phyloP scores from a whole-genome alignment of 1,140 invertebrate genomes.

The Achroia grisella region DNA sequence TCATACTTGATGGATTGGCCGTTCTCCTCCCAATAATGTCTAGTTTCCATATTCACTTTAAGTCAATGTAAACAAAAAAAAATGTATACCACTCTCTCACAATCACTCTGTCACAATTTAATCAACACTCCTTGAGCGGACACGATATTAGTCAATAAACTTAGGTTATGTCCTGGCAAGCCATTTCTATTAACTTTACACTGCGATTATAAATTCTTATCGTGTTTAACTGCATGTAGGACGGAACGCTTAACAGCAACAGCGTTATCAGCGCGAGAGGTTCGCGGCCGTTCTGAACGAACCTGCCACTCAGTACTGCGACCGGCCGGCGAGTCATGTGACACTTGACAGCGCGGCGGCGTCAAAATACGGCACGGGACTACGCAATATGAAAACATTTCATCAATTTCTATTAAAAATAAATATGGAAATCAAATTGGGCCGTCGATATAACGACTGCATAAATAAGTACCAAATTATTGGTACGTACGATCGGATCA shows the following conservation, averaged over 20 bases:
- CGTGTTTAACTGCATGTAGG: conserved; percentile 26
- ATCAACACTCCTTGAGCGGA: conserved; percentile 2
- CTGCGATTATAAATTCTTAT: conserved; percentile 13
- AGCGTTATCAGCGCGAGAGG: conserved; percentile 20
- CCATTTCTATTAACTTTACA: conserved; percentile 23
- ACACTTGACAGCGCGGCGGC: conserved; percentile 20
- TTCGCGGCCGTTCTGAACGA: conserved; percentile 25
- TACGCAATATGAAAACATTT: conserved; percentile 29
- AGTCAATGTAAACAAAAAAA: conserved; percentile 20
- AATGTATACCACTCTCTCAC: conserved; percentile 30
- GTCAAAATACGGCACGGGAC: conserved; percentile 53
- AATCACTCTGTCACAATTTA: conserved; percentile 28
- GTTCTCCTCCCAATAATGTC: conserved; percentile 65
- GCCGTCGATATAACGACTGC: no score
- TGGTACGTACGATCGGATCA: background rate
- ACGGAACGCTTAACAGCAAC: background rate
- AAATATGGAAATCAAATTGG: no score
- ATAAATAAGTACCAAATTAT: no score
- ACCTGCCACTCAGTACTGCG: conserved; percentile 6
- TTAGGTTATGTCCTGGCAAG: conserved; percentile 33
- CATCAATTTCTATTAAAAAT: no score
- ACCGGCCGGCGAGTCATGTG: conserved; percentile 55
- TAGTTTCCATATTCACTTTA: conserved; percentile 57
- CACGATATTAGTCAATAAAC: background rate
- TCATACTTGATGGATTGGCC: conserved; percentile 63